Conservation (phyloP, 2,113 vertebrate species). For the Chiloscyllium plagiosum region DNA sequence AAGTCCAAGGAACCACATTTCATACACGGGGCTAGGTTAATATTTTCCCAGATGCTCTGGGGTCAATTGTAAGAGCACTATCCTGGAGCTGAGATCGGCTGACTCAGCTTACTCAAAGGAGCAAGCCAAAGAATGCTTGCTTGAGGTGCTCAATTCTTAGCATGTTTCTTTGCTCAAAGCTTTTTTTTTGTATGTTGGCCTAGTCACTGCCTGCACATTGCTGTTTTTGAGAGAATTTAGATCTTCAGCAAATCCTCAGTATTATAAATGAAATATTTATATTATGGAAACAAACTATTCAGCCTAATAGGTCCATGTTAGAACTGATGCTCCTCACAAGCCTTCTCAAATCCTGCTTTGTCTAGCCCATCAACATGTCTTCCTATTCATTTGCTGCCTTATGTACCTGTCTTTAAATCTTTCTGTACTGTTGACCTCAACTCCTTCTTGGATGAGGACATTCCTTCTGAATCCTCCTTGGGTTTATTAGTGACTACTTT, state of each 20-base stretch:
- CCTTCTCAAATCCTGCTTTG: too few relatives aligned
- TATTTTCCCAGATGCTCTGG: not conserved
- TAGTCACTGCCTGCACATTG: not conserved
- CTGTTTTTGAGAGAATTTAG: not conserved
- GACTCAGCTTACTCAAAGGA: not conserved
- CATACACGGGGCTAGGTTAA: not conserved
- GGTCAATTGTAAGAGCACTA: not conserved
- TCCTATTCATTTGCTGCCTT: too few relatives aligned
- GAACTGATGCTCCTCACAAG: not conserved
- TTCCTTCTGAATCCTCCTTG: too few relatives aligned
- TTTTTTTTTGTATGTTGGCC: not conserved
- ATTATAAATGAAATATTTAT: too few relatives aligned
- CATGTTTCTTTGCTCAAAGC: not conserved
- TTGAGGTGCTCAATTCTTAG: not conserved
- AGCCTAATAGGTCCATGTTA: not conserved
- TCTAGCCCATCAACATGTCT: not conserved
- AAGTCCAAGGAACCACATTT: not conserved
- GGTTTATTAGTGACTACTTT: too few relatives aligned
- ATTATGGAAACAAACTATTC: not conserved
- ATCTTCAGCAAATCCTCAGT: not conserved
- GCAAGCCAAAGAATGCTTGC: not conserved
- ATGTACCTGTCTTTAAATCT: too few relatives aligned
- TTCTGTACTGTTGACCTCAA: too few relatives aligned
- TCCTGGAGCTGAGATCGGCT: not conserved
- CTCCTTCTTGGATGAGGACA: not conserved